Evolutionary conservation across 92 coral and sea anemone genomes (phyloP).

Genomic region (Bergia sp.): DNA sequence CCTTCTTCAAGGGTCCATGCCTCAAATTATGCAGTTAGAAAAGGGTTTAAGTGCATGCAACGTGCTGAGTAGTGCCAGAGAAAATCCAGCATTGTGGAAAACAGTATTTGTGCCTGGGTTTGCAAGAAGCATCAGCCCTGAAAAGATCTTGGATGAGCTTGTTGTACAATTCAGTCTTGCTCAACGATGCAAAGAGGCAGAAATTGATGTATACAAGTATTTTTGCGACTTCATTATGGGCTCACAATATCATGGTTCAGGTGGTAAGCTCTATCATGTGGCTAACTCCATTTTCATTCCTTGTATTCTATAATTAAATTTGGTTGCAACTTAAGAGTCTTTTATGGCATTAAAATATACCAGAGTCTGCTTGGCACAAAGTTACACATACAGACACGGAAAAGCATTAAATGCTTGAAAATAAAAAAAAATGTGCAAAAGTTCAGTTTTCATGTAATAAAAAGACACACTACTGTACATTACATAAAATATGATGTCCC

Average conservation of each 20-base stretch:
- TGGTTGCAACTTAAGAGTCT: slow-evolving; percentile 44
- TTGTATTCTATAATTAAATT: slow-evolving; percentile 34
- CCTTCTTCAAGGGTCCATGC: slow-evolving; percentile 33
- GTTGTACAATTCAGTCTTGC: slow-evolving; percentile 39
- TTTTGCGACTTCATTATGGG: slow-evolving; percentile 17
- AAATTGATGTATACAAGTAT: slow-evolving; percentile 30
- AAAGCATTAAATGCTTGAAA: no score
- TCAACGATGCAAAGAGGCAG: slow-evolving; percentile 33
- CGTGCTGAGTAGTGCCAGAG: slow-evolving; percentile 35
- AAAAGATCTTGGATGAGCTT: slow-evolving; percentile 17
- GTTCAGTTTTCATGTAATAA: no score
- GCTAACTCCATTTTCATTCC: slow-evolving; percentile 8
- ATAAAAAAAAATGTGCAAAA: no score
- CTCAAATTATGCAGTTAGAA: slow-evolving; percentile 37
- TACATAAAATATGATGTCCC: no score
- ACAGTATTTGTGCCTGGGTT: slow-evolving; percentile 36
- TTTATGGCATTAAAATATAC: slow-evolving; percentile 43
- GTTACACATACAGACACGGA: background rate
- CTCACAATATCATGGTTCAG: background rate
- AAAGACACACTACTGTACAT: no score
- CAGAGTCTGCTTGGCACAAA: slow-evolving; percentile 29
- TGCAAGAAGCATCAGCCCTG: slow-evolving; percentile 1
- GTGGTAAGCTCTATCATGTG: slow-evolving; percentile 11
- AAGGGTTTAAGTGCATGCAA: slow-evolving; percentile 27
- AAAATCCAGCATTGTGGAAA: slow-evolving; percentile 39